These are phyloP conservation scores for Coregonus ussuriensis DNA, from an alignment of 2,797 vertebrate species.

Conservation along the genomic window DNA sequence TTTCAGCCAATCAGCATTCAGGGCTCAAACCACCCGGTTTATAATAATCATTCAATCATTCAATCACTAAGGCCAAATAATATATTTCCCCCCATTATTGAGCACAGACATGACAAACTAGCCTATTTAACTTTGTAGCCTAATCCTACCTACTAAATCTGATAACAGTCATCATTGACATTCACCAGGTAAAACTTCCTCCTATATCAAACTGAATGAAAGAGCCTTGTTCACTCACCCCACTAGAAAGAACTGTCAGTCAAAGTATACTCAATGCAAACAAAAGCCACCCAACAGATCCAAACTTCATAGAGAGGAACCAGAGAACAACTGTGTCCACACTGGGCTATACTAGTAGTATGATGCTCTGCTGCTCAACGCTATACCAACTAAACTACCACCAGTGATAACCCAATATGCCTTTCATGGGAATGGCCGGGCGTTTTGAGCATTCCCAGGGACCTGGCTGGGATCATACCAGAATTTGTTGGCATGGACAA, in stretches of 20 bases:
- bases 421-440: constrained; percentile 86
- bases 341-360: not conserved
- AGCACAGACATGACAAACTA: too few relatives aligned
- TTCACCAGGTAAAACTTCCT: not conserved
- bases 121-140: too few relatives aligned
- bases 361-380: not conserved
- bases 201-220: not conserved
- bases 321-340: not conserved
- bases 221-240: constrained; percentile 3
- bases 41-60: too few relatives aligned
- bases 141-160: not conserved
- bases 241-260: not conserved
- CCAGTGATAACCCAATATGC: constrained; percentile 83
- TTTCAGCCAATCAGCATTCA: too few relatives aligned
- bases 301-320: not conserved
- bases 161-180: not conserved
- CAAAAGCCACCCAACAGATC: not conserved
- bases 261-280: not conserved
- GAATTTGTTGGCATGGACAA: constrained; percentile 85
- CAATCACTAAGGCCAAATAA: too few relatives aligned
- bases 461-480: constrained; percentile 78
- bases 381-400: constrained; percentile 32
- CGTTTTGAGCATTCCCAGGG: constrained; percentile 82
- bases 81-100: too few relatives aligned
- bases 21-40: too few relatives aligned